Evolutionary conservation across 2,888 invertebrate species (phyloP).

Genomic region (Leucophora obtusa): DNA sequence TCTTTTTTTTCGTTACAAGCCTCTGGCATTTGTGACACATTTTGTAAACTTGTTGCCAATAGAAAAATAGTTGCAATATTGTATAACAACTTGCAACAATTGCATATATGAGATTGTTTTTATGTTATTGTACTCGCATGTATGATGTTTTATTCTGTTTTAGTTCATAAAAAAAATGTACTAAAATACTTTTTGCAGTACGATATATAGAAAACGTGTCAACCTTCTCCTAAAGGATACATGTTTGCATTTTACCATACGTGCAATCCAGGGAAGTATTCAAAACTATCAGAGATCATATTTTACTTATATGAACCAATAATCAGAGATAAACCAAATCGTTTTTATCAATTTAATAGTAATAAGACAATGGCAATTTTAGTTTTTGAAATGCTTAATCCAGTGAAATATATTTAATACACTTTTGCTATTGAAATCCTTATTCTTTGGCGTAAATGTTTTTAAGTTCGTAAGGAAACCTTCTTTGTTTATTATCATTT

Average conservation of each 20-base stretch:
- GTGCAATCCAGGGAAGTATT: not conserved
- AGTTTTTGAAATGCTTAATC: no score
- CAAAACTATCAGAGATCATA: no score
- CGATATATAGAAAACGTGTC: slow-evolving; percentile 12
- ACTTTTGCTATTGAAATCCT: no score
- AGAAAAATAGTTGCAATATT: slow-evolving; percentile 17
- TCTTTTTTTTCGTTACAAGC: not conserved
- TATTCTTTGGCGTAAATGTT: no score
- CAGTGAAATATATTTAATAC: no score
- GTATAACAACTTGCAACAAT: slow-evolving; percentile 34
- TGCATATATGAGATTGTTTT: slow-evolving; percentile 20
- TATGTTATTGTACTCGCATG: slow-evolving; percentile 9
- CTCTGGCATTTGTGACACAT: slow-evolving; percentile 37
- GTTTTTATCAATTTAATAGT: no score
- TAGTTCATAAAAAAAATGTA: slow-evolving; percentile 8
- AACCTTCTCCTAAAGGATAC: slow-evolving; percentile 13
- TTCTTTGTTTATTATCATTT: slow-evolving; percentile 26
- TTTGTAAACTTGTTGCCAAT: slow-evolving; percentile 38
- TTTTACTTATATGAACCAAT: no score
- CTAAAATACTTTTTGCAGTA: not conserved
- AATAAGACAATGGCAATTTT: no score
- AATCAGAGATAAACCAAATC: no score
- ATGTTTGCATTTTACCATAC: not conserved
- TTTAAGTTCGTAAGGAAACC: not conserved
- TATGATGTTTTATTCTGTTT: slow-evolving; percentile 9